phyloP scores from a whole-genome alignment of 2,113 vertebrate genomes.

The Sylvia atricapilla region DNA sequence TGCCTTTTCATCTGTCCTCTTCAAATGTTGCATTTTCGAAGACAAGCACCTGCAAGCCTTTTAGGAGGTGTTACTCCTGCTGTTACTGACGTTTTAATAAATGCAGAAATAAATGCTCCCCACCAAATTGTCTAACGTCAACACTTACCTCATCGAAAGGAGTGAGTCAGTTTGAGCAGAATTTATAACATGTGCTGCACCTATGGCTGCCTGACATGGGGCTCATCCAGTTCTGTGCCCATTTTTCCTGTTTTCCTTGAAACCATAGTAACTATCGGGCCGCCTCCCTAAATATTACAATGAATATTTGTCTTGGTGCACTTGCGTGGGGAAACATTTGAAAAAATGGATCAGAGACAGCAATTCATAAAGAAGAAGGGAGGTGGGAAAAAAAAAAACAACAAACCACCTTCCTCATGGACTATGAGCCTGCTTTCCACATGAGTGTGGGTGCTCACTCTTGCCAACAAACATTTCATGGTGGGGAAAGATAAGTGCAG shows the following conservation, averaged over 20 bases:
- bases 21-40: slow-evolving; percentile 26
- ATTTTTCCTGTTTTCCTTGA: slow-evolving; percentile 34
- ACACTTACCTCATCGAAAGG: slow-evolving; percentile 66
- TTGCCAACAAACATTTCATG: background rate
- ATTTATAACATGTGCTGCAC: background rate
- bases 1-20: slow-evolving; percentile 23
- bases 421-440: background rate
- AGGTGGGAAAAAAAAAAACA: too few relatives aligned
- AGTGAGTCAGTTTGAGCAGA: slow-evolving; percentile 54
- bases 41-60: slow-evolving; percentile 63
- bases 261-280: slow-evolving; percentile 49
- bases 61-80: slow-evolving; percentile 62
- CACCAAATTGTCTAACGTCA: slow-evolving; percentile 68
- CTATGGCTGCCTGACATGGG: background rate
- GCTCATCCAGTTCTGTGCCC: slow-evolving; percentile 31
- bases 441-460: accelerated
- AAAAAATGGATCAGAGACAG: slow-evolving; percentile 49
- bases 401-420: accelerated
- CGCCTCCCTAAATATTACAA: slow-evolving; percentile 26
- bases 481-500: background rate
- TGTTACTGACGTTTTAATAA: slow-evolving; percentile 72
- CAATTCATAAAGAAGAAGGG: background rate
- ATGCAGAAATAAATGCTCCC: slow-evolving; percentile 66
- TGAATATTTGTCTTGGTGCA: slow-evolving; percentile 30
- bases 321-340: background rate